Percentiles rank a stretch among this genome's conserved stretches.
phyloP scores from a whole-genome alignment of 2,797 vertebrate species.

The Propithecus perrieri region DNA sequence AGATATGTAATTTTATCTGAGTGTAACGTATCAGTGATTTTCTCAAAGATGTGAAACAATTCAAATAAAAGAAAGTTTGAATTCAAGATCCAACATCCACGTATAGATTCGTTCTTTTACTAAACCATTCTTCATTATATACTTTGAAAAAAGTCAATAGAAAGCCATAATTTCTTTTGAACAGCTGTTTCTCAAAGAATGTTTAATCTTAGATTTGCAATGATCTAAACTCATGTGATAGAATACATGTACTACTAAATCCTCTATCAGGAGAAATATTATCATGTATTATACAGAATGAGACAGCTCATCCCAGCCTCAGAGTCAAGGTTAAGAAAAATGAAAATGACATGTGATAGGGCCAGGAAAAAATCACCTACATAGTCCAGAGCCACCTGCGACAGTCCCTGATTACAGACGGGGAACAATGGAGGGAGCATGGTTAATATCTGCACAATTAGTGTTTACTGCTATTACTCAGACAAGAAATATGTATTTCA shows the following conservation, averaged over 20 bases:
- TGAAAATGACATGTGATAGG: not conserved
- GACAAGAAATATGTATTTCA: not conserved
- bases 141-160: not conserved
- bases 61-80: slow-evolving; percentile 9
- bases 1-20: not conserved
- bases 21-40: not conserved
- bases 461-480: not conserved
- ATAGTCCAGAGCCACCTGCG: not conserved
- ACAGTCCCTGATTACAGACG: not conserved
- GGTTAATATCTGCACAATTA: not conserved
- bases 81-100: not conserved
- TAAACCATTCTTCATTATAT: not conserved
- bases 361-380: not conserved
- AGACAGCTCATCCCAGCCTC: not conserved
- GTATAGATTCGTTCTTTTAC: not conserved
- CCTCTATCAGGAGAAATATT: not conserved
- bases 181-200: not conserved
- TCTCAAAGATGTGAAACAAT: not conserved
- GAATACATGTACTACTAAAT: not conserved
- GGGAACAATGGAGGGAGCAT: not conserved
- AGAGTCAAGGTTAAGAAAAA: not conserved
- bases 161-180: not conserved
- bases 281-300: not conserved
- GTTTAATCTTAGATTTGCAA: not conserved
- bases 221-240: not conserved